Evolutionary conservation across 2,888 invertebrate species (phyloP), one percentile per base, ranked within the genome.

Genomic region (Argynnis bischoffii): DNA sequence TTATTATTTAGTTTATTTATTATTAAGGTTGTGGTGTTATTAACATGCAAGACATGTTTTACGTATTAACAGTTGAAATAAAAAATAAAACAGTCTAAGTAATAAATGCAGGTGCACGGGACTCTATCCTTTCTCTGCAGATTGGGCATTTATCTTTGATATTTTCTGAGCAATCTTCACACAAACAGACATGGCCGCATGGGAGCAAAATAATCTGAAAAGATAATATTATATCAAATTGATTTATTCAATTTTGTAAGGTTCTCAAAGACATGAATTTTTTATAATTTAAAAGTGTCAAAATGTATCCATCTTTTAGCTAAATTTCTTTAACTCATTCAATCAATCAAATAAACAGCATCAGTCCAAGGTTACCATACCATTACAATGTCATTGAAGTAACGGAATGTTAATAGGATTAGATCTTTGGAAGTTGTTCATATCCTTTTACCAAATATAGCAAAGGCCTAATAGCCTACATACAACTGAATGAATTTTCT

Each of bases 121-220:
- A 94, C 46, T 93, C 92, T 71, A 98, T 96, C 70, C 81, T 80
- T 74, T 94, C 91, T 74, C 98, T 93, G 86, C 98, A 98, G 46
- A 98, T 94, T 0, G 98, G 98, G 79, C 98, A 98, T 63, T 86
- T 86, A 69, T 94, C 93, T 16, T 88, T 90, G 68, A 98, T 96
- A 79, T 95, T 94, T 72, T 95, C 94, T 1, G 95, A 94, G 83
- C 98, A 98, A 83, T 98, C 97, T 83, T 96, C 96, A 82, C 98
- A 98, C 41, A 98, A 88, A 78, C 98, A 98, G 6, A 98, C 96
- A 84, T 98, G 98, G 0, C 98, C 98, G 85, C 98, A 98, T 0
- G 98, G 97, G 71, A 98, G 86, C 64, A 98, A 87, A 76, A 98
- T 96, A 53, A 97, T 95, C 95, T 95, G 85, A 46, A 92, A 92